Base-by-base conservation (phyloP, 2,888 invertebrate genomes). In the Camponotus fellah region DNA sequence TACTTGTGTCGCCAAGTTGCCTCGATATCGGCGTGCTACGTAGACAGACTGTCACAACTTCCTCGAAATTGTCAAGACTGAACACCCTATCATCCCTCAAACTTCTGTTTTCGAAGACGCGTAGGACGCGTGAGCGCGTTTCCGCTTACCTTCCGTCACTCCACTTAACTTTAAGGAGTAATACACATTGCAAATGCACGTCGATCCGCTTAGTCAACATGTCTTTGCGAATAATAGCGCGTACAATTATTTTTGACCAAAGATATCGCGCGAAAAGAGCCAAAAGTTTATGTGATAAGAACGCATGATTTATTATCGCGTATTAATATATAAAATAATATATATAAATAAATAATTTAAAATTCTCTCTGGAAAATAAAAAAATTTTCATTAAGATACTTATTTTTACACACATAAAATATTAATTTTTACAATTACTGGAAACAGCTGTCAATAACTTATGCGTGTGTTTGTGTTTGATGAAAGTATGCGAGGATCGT, bases 1-100 rank as follows among this genome's bases (percentile, higher is more conserved):
- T 85, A 89, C 89, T 91, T 88, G 88, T 86, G 84, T 85, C 80
- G 89, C 83, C 71, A 90, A 90, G 89, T 90, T 90, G 87, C 83
- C 79, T 66, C 91, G 91, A 90, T 90, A 87, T 83, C 65, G 43
- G 83, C 60, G n/a, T 82, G 21, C 84, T 85, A 90, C 89, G 56
- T 86, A 88, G 91, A 90, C 91, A 88, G 90, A 90, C 90, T 90
- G 91, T 89, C 85, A 81, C 82, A 90, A 90, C 89, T 90, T 90
- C 68, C 85, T 84, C 71, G 86, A 90, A 90, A 90, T 90, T 90
- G 91, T 90, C 85, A 88, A 82, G 80, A 71, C 86, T 82, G 77
- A 68, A 85, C 88, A 69, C 71, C 89, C 89, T 79, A 86, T 89
- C 89, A 89, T 89, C 90, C 85, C 71, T 88, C 88, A 86, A 89